Evolutionary conservation across 2,888 invertebrate genomes (phyloP), one percentile per base, ranked within the genome.

Genomic region (Leuctra nigra): DNA sequence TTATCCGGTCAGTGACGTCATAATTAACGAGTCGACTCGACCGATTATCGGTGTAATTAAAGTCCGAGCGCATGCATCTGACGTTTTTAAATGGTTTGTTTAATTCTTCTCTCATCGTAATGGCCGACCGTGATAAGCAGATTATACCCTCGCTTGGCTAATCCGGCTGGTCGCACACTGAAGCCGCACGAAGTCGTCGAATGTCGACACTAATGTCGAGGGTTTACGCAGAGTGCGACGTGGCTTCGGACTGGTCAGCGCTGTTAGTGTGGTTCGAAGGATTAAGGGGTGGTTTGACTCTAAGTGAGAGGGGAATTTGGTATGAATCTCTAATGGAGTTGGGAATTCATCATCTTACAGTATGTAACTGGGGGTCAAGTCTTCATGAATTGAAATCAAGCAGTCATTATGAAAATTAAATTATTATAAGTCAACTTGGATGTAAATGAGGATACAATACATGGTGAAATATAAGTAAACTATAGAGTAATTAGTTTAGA

Each of bases 1-100:
- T n/a, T n/a, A n/a, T n/a, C n/a, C n/a, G n/a, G n/a, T n/a, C n/a
- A n/a, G n/a, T n/a, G n/a, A n/a, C n/a, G n/a, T n/a, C n/a, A n/a
- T n/a, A n/a, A n/a, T n/a, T n/a, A n/a, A n/a, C n/a, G n/a, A n/a
- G n/a, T n/a, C 35, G 4, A 33, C 35, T 20, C 33, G 7, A 35
- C 50, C 59, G 53, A 59, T 59, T 59, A 59, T 53, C 59, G 56
- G 41, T 13, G 59, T 54, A 59, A 56, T 59, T 59, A 59, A 56
- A 54, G 56, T 29, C 47, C 50, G 41, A n/a, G 29, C 59, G 59
- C 56, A 50, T 59, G 59, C 56, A 33, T 53, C 50, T 59, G 59
- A 56, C 59, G 48, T 56, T 59, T 59, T 56, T 56, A 59, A 56
- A 56, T 54, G 56, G 56, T 59, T 59, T 56, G 56, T 59, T 59